Evolutionary conservation across 2,113 vertebrate species (phyloP), one percentile per base, ranked within the genome.

Genomic region (Salvelinus fontinalis): DNA sequence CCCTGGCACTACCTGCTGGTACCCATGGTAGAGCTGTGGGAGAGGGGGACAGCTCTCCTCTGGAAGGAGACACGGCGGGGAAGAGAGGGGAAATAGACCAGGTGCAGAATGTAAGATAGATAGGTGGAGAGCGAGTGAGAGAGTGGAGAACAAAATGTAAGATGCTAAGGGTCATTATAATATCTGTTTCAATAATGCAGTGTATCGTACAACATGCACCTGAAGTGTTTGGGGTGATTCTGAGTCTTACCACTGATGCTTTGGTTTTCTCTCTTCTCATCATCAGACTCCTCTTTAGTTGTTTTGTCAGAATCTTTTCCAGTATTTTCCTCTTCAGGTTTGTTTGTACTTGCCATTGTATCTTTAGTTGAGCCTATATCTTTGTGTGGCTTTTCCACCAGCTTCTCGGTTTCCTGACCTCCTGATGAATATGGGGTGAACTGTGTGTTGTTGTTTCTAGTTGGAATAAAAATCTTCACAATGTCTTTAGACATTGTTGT

Each of bases 11-110:
- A 91, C 78, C 84, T 90, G 93, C 80, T 92, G 93, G 90, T 95
- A 95, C 51, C 98, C 98, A 62, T 98, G 95, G 81, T 94, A 89
- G 66, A 95, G 92, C n/a, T 85, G 91, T 75, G 95, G 93, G 18
- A 93, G 95, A 78, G 94, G 91, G 12, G 94, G 93, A 87, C 98
- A 99, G 78, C 75, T 91, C 83, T 88, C 94, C 77, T 95, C 96
- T 97, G 20, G 74, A 62, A 12, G 44, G 16, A 51, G 29, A 71
- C 26, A 0, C 11, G 57, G 69, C 11, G 65, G 65, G 11, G 74
- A 59, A 24, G 16, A 70, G 51, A 81, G 54, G 11, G 2, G 5
- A 20, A 69, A 70, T 13, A 16, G 22, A 22, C 6, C n/a, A 64
- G 22, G 8, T 7, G 8, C 20, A 54, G 2, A 4, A 5, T 62